Base-by-base conservation (phyloP, 2,888 invertebrate genomes). In the Candidula unifasciata region DNA sequence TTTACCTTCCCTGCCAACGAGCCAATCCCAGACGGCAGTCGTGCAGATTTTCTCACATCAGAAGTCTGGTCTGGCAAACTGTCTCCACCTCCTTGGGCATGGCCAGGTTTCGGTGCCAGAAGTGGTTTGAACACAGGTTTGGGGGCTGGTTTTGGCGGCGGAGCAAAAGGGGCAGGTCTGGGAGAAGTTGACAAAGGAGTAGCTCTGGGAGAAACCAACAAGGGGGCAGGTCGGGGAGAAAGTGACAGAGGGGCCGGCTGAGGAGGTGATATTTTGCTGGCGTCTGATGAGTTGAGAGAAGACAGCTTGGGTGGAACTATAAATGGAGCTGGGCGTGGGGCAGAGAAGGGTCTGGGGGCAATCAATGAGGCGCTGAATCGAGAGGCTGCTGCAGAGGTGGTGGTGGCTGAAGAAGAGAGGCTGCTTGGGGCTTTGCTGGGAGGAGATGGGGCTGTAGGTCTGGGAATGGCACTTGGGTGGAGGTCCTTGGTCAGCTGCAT, bases 51-150 rank as follows among this genome's bases (percentile, higher is more conserved):
- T 6, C 85, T 85, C 13, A 82, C 85, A 33, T 84, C 87, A 13
- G 71, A 64, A 5, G 82, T 80, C 27, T 37, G 52, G 27, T 79
- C 44, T 27, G 84, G 73, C 66, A 74, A 24, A 57, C 27, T 37
- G 57, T 77, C 71, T 69, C 85, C 80, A 16, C 76, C 76, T 35
- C 54, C 77, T 37, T 80, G 64, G 69, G 35, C 8, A 21, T n/a
- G 27, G 10, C 44, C 60, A 21, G 37, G 90, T 87, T 90, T 91
- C 8, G 90, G 91, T 69, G 90, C 89, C 27, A 90, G 86, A 33
- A 87, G 88, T 6, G 91, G 90, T 80, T 87, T 87, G 82, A 83
- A 83, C 66, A 83, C 84, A 80, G 88, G 88, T 82, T 90, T 90
- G 27, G 90, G 86, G 74, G 86, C 86, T 85, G 85, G 44, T 27